Base-by-base conservation (phyloP, 2,797 vertebrate species). In the Triplophysa yarkandensis region DNA sequence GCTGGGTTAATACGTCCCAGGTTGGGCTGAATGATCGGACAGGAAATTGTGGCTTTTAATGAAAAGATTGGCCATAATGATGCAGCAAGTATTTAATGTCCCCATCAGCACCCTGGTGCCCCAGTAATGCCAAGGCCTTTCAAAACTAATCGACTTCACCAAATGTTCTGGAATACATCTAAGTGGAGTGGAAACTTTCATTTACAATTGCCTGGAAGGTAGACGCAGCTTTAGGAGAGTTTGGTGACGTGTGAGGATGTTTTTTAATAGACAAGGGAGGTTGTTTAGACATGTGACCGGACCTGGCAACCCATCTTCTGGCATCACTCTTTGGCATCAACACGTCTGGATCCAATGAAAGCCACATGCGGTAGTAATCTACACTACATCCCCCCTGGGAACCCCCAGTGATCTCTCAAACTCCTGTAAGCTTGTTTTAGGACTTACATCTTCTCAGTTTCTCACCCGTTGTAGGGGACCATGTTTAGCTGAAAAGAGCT, bases 21-120 rank as follows among this genome's bases (percentile, higher is more conserved):
- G 82, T 84, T 84, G 82, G 86, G 83, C 89, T 87, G 85, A 84
- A 80, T 83, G 78, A 86, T 86, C 73, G 36, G 63, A 85, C 70
- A 77, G 84, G 85, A 90, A 90, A 88, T 86, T 84, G 86, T 83
- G 76, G 78, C 78, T 78, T 82, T 60, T 86, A 87, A 84, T 88
- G 78, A 87, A 87, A 85, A 85, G 75, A 83, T 77, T 84, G 76
- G 81, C 55, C 65, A 68, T 78, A 83, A 87, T 83, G 76, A 80
- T 65, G 81, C 77, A 80, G 81, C 78, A 82, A 77, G 63, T 60
- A 74, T 80, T 73, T 80, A 58, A 81, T 74, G 36, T 72, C 74
- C 79, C 61, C 66, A 66, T 85, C 70, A 63, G 64, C 46, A 54
- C 62, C 21, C 25, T 75, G 68, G 78, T 77, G 66, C 52, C 41